These are phyloP conservation scores for Eublepharis macularius DNA, from an alignment of 2,113 vertebrate genomes.

Conservation along the genomic window DNA sequence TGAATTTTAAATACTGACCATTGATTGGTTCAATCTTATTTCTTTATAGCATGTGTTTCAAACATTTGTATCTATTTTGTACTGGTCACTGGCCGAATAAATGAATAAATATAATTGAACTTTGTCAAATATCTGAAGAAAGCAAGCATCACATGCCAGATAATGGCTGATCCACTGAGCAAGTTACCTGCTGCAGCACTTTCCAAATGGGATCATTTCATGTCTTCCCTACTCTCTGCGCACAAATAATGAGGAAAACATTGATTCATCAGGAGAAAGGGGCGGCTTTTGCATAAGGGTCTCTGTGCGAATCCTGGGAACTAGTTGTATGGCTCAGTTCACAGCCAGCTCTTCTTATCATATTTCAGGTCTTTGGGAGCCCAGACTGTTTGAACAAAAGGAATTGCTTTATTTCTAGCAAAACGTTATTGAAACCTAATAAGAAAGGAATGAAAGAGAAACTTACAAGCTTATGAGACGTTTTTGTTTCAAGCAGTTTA, in stretches of 20 bases:
- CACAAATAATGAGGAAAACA: neutral
- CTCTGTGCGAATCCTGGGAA: neutral
- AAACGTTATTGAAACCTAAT: neutral
- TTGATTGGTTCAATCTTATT: no score
- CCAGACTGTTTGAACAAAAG: neutral
- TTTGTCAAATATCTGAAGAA: neutral
- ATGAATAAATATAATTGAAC: neutral
- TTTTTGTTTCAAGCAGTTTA: neutral
- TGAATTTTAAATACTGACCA: no score
- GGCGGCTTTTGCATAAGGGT: neutral
- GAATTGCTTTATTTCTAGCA: neutral
- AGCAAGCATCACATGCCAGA: neutral
- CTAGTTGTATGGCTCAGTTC: neutral
- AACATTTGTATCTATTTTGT: no score
- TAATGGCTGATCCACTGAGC: neutral
- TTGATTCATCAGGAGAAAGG: neutral
- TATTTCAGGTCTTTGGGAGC: neutral
- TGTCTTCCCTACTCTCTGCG: neutral
- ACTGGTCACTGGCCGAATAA: no score
- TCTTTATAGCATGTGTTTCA: no score
- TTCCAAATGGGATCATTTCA: neutral
- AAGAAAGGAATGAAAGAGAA: neutral
- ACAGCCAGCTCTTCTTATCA: constrained; percentile 2
- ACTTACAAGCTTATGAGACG: neutral
- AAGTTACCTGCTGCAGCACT: neutral